Conservation (phyloP, 2,888 invertebrate species). For the Diaprepes abbreviatus region DNA sequence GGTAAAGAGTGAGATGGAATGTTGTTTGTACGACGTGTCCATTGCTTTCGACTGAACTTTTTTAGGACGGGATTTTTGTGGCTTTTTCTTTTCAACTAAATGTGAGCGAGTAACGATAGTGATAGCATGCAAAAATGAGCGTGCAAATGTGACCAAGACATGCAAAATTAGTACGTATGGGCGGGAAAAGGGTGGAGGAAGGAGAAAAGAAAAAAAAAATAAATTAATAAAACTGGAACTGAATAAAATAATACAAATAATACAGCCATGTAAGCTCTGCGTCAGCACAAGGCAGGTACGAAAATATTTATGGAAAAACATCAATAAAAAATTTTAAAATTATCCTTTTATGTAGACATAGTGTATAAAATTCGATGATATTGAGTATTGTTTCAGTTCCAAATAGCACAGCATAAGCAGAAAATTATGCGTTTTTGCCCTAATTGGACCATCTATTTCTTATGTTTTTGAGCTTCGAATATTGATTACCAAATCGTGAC, state of each 20-base stretch:
- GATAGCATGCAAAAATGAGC: slow-evolving; percentile 48
- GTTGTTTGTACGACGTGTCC: slow-evolving; percentile 66
- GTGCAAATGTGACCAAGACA: slow-evolving; percentile 30
- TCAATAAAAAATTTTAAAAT: too few species aligned
- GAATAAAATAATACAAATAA: slow-evolving; percentile 51
- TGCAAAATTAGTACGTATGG: slow-evolving; percentile 36
- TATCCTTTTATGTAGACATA: too few species aligned
- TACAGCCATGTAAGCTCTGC: background rate
- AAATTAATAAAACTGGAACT: slow-evolving; percentile 52
- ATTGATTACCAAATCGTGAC: too few species aligned
- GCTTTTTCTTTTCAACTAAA: slow-evolving; percentile 46
- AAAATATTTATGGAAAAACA: too few species aligned
- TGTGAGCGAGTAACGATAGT: slow-evolving; percentile 28
- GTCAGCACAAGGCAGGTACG: too few species aligned
- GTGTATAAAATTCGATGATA: too few species aligned
- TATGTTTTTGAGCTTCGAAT: too few species aligned
- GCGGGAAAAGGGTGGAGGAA: slow-evolving; percentile 47
- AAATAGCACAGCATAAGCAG: too few species aligned
- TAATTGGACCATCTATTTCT: too few species aligned
- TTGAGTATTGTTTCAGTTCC: too few species aligned
- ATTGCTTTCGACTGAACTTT: slow-evolving; percentile 56
- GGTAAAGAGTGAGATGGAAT: slow-evolving; percentile 62
- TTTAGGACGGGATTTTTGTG: slow-evolving; percentile 52
- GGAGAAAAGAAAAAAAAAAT: slow-evolving; percentile 57
- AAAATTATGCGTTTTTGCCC: too few species aligned